Evolutionary conservation across 2,113 vertebrate species (phyloP).

Genomic region (Elgaria multicarinata): DNA sequence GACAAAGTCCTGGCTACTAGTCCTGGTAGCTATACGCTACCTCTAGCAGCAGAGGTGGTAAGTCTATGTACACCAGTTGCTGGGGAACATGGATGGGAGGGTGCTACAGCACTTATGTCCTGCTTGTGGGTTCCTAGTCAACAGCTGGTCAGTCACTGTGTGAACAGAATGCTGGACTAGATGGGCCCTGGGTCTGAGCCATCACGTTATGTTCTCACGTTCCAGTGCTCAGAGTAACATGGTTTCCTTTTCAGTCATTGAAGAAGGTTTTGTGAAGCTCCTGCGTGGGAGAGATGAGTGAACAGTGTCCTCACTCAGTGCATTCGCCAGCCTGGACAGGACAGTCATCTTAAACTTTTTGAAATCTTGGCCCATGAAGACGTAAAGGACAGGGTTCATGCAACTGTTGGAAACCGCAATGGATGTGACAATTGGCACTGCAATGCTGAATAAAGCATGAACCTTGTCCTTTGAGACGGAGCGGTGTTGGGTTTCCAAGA

Average conservation of each 20-base stretch:
- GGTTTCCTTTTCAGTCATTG: constrained; percentile 75
- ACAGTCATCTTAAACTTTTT: constrained; percentile 81
- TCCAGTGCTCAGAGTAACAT: constrained; percentile 59
- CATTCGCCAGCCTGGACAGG: constrained; percentile 77
- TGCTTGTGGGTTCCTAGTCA: too few relatives aligned
- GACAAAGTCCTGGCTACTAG: too few relatives aligned
- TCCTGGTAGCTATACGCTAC: too few relatives aligned
- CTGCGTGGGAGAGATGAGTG: constrained; percentile 74
- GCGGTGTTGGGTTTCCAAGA: constrained; percentile 79
- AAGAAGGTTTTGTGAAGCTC: constrained; percentile 78
- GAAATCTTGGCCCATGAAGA: constrained; percentile 96
- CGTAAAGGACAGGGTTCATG: constrained; percentile 93
- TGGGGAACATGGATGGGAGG: too few relatives aligned
- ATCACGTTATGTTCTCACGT: rapidly evolving
- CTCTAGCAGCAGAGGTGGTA: too few relatives aligned
- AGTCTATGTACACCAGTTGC: too few relatives aligned
- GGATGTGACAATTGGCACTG: constrained; percentile 71
- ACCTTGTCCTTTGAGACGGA: rapidly evolving
- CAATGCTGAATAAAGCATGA: constrained; percentile 58
- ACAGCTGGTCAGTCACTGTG: too few relatives aligned
- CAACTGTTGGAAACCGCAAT: constrained; percentile 91
- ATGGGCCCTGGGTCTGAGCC: too few relatives aligned
- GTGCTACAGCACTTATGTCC: too few relatives aligned
- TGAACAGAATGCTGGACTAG: too few relatives aligned
- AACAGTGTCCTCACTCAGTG: constrained; percentile 78